Evolutionary conservation across 2,797 vertebrate genomes (phyloP).

Genomic region (Sebastes aleutianus): DNA sequence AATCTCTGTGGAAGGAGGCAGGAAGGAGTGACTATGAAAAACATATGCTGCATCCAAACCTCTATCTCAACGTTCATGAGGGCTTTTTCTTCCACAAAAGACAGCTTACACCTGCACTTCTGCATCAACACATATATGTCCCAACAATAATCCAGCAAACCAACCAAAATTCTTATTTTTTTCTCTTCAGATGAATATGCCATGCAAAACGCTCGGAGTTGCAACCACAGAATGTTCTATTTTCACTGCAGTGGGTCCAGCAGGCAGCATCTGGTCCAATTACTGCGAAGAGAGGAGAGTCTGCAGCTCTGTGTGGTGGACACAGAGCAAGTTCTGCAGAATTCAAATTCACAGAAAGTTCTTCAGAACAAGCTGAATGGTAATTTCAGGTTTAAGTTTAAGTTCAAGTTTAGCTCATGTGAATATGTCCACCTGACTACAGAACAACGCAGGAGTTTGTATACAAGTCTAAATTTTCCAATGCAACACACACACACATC

Average conservation of each 20-base stretch:
- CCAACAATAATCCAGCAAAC: conserved; percentile 2
- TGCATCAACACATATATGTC: neutral
- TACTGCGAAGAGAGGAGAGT: conserved; percentile 1
- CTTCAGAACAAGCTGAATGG: neutral
- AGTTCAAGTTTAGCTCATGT: neutral
- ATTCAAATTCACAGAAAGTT: neutral
- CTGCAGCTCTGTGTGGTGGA: conserved; percentile 1
- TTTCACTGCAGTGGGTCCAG: conserved; percentile 51
- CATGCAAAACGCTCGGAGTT: conserved; percentile 48
- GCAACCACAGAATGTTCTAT: conserved; percentile 58
- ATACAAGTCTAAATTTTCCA: neutral
- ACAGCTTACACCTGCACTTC: conserved; percentile 21
- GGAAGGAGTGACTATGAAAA: conserved; percentile 28
- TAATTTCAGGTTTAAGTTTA: neutral
- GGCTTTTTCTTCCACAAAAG: neutral
- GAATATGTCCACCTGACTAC: conserved; percentile 38
- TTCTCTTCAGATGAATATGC: conserved; percentile 28
- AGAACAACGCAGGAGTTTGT: conserved; percentile 7
- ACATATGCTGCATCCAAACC: conserved; percentile 12
- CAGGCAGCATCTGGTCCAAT: conserved; percentile 53
- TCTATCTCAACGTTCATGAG: neutral
- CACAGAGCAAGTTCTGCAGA: conserved; percentile 6
- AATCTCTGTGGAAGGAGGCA: conserved; percentile 27
- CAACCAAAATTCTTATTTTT: neutral
- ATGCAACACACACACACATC: neutral